Evolutionary conservation across 2,113 vertebrate genomes (phyloP).

Genomic region (Laticauda laticaudata): DNA sequence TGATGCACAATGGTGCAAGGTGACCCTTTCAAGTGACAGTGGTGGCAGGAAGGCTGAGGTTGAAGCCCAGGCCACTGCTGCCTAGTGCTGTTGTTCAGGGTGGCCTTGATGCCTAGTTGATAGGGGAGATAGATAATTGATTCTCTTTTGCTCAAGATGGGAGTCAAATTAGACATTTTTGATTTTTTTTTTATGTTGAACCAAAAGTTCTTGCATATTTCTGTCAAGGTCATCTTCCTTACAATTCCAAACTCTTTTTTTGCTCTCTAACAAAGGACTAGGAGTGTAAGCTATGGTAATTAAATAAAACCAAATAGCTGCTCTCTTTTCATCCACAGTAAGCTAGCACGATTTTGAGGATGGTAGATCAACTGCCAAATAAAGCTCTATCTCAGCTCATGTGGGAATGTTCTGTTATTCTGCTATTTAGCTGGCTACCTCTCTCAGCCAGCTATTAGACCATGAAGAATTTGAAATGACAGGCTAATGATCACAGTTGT

Average conservation of each 20-base stretch:
- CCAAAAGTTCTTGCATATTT: not conserved
- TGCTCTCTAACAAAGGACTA: not conserved
- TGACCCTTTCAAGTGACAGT: not conserved
- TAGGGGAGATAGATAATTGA: not conserved
- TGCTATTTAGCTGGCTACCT: slow-evolving; percentile 2
- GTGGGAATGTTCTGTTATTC: slow-evolving; percentile 3
- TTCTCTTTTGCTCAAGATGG: not conserved
- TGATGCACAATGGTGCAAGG: not conserved
- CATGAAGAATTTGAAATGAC: not conserved
- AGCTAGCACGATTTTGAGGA: not conserved
- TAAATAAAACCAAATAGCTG: not conserved
- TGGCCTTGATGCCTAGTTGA: not conserved
- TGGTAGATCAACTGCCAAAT: not conserved
- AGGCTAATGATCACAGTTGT: slow-evolving; percentile 15
- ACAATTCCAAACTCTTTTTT: not conserved
- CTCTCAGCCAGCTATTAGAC: not conserved
- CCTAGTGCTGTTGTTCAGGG: not conserved
- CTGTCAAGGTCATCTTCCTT: not conserved
- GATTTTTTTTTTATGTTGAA: not conserved
- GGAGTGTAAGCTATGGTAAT: not conserved
- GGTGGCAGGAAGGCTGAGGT: not conserved
- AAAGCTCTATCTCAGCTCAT: not conserved
- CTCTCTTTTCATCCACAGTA: not conserved
- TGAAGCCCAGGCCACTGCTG: not conserved
- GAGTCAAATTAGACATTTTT: not conserved